phyloP scores from a whole-genome alignment of 2,797 vertebrate species.

The Pristis pectinata region DNA sequence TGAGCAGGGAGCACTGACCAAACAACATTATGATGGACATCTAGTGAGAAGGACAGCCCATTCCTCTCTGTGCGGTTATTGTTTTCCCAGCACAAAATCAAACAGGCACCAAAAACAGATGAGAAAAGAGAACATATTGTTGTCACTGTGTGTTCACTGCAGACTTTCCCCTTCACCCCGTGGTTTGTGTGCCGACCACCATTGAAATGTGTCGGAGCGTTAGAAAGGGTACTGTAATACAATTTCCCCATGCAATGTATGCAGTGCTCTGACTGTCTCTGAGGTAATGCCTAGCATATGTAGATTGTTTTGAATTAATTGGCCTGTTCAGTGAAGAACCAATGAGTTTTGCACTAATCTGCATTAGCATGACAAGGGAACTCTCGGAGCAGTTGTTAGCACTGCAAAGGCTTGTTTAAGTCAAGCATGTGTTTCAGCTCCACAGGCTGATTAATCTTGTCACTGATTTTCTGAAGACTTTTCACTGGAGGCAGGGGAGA shows the following conservation, averaged over 20 bases:
- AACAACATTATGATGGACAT: conserved; percentile 31
- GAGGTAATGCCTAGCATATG: conserved; percentile 38
- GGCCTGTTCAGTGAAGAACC: conserved; percentile 55
- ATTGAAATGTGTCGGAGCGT: conserved; percentile 35
- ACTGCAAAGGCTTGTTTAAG: conserved; percentile 63
- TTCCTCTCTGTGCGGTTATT: conserved; percentile 23
- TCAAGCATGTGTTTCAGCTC: conserved; percentile 60
- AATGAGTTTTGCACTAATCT: conserved; percentile 62
- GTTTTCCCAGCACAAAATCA: conserved; percentile 6
- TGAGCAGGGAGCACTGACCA: not conserved
- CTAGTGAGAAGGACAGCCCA: conserved; percentile 11
- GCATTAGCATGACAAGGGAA: conserved; percentile 67
- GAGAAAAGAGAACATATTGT: conserved; percentile 35
- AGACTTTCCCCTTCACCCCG: not conserved
- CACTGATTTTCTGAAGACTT: conserved; percentile 49
- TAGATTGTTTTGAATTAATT: conserved; percentile 51
- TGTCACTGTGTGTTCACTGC: conserved; percentile 32
- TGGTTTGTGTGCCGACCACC: conserved; percentile 25
- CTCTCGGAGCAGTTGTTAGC: conserved; percentile 58
- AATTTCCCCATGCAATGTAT: conserved; percentile 36
- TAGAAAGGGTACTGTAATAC: conserved; percentile 37
- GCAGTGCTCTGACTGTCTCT: conserved; percentile 30
- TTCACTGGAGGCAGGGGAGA: conserved; percentile 43
- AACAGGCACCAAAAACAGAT: conserved; percentile 27
- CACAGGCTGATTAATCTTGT: conserved; percentile 59